A percentile compares a stretch with the other conserved stretches of the same genome.
These are phyloP conservation scores for Achlya flavicornis DNA, from an alignment of 2,888 invertebrate genomes.

Conservation along the genomic window DNA sequence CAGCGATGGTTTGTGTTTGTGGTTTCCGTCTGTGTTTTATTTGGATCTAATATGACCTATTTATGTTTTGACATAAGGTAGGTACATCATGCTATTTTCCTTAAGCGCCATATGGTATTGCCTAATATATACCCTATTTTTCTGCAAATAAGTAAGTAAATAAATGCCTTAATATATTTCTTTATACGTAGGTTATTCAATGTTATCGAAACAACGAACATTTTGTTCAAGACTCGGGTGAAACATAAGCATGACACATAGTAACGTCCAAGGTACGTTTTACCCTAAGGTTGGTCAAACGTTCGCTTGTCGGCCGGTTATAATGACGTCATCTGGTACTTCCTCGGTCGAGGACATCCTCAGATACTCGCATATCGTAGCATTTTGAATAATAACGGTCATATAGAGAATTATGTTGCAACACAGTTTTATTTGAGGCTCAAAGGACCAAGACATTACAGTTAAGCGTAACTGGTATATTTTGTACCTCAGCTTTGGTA, in stretches of 20 bases:
- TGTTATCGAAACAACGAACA: background rate
- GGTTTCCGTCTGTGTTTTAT: background rate
- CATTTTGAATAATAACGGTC: conserved; percentile 25
- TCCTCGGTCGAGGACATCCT: conserved; percentile 48
- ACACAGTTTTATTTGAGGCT: background rate
- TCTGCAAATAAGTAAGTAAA: background rate
- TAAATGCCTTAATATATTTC: background rate
- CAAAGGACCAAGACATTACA: background rate
- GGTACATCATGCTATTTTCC: background rate
- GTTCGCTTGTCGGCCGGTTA: conserved; percentile 25
- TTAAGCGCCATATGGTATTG: background rate
- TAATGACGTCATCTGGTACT: conserved; percentile 52
- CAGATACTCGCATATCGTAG: conserved; percentile 42
- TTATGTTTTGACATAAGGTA: background rate
- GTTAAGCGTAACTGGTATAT: background rate
- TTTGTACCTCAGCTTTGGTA: background rate
- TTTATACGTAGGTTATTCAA: background rate
- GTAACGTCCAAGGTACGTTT: conserved; percentile 22
- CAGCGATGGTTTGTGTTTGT: background rate
- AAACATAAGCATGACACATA: conserved; percentile 11
- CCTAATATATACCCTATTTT: background rate
- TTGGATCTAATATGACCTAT: background rate
- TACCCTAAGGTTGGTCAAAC: conserved; percentile 20
- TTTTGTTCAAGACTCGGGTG: background rate
- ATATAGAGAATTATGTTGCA: background rate